Conservation (phyloP, 2,888 invertebrate species). For the Flabesymbios commensalis region DNA sequence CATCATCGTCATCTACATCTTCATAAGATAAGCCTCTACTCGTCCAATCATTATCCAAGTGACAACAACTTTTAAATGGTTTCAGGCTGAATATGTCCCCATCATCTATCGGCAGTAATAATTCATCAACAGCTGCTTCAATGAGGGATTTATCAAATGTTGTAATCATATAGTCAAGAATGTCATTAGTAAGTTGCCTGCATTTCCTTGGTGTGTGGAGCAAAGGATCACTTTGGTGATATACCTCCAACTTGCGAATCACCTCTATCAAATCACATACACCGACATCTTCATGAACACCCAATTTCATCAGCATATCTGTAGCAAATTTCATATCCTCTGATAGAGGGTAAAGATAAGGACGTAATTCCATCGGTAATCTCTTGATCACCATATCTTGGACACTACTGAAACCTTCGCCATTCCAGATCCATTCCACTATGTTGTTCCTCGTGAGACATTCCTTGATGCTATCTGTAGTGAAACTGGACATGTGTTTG, state of each 20-base stretch:
- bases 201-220: too few species aligned
- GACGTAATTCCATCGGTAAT: constrained; percentile 25
- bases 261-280: too few species aligned
- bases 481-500: constrained; percentile 9
- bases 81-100: constrained; percentile 1
- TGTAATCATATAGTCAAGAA: too few species aligned
- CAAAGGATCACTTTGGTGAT: too few species aligned
- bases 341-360: constrained; percentile 34
- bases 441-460: constrained; percentile 7
- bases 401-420: constrained; percentile 32
- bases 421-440: constrained; percentile 37
- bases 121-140: too few species aligned
- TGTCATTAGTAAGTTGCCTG: too few species aligned
- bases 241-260: too few species aligned
- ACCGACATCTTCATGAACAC: too few species aligned
- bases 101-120: too few species aligned
- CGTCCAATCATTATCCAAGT: constrained; percentile 40
- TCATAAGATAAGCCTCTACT: constrained; percentile 26
- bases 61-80: constrained; percentile 30
- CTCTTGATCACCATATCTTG: constrained; percentile 14
- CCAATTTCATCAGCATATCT: too few species aligned
- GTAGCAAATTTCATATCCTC: too few species aligned
- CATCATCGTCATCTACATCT: constrained; percentile 30
- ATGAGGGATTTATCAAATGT: too few species aligned
- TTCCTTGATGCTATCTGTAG: constrained; percentile 8